Base-by-base conservation (phyloP, 2,113 vertebrate genomes). In the Vidua macroura region DNA sequence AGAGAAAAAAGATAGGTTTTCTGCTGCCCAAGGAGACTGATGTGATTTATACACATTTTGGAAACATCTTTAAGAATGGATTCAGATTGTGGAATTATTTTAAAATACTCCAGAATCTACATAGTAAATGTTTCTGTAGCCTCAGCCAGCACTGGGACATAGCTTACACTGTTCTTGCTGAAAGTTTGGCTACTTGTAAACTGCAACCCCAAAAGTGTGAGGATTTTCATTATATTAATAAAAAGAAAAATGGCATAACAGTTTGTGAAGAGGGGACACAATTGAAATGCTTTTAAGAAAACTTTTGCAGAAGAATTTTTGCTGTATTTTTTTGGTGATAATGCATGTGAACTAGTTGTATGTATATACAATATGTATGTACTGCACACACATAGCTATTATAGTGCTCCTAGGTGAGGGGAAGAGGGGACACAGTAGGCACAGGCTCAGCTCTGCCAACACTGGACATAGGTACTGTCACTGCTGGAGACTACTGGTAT, bases 1-100 rank as follows among this genome's bases (percentile, higher is more conserved):
- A 89, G 96, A 91, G 93, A 76, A 69, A 91, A 94, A 67, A 93
- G 53, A 81, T 56, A 62, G 83, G 60, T 94, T 96, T 93, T 44
- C 83, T 92, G 64, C 85, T 91, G 83, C 72, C 75, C 53, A 63
- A 52, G 68, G 85, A 64, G 56, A 90, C n/a, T 74, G 69, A 30
- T 73, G 35, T 48, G 66, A 83, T 86, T 79, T 67, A 68, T 20
- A 68, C 49, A 37, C 49, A 22, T 90, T 83, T 91, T 82, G 64
- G 74, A 81, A 86, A 28, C 31, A 31, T 83, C 63, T 74, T 75
- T 66, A 82, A 73, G 86, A 73, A 67, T 37, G 43, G 62, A 93
- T 96, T 82, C 64, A 88, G 64, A 91, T 83, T 33, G 68, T 78
- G 35, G 33, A 82, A 82, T 77, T 11, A 8, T 74, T 92, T 78